Base-by-base conservation (phyloP, 2,888 invertebrate genomes). In the Ellobium chinense region DNA sequence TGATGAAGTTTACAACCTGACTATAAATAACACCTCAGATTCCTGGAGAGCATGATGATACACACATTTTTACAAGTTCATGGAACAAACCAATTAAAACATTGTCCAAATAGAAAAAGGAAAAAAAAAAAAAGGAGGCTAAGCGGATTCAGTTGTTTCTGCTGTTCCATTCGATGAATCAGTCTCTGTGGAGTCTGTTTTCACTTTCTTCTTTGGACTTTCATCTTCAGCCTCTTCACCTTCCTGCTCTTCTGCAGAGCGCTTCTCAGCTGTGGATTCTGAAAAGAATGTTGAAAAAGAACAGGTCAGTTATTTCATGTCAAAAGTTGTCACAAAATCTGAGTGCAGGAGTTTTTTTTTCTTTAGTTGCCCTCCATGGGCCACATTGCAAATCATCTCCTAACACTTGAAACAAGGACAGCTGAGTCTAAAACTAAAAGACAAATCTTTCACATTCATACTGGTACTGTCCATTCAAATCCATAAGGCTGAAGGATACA, bases 131-230 rank as follows among this genome's bases (percentile, higher is more conserved):
- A 14, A 21, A 37, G 21, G 24, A 34, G 36, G 34, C 31, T 76
- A 76, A 34, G 65, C 66, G 18, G 65, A 75, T 46, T 62, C 74
- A 36, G 73, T 21, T 27, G 58, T 62, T 31, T 54, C 75, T 37
- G 54, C 70, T 66, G 34, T 63, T 54, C 66, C 81, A 77, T 76
- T 76, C 56, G 69, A 76, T 58, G 66, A 75, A 31, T 73, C 63
- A 34, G 69, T 62, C 21, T 78, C 77, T 18, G 31, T 81, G 60
- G 56, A 58, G 58, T 74, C 85, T 69, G 83, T 84, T 84, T 89
- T 88, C 9, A 85, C 86, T 84, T 88, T 88, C 81, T 89, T 88
- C 60, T 86, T 87, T 37, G 88, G 88, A 81, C 87, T 88, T 56
- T 86, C 85, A 65, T 88, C 88, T 75, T 88, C 89, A 9, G 81